phyloP scores from a whole-genome alignment of 2,888 invertebrate species.

The Lasioglossum marginatum region DNA sequence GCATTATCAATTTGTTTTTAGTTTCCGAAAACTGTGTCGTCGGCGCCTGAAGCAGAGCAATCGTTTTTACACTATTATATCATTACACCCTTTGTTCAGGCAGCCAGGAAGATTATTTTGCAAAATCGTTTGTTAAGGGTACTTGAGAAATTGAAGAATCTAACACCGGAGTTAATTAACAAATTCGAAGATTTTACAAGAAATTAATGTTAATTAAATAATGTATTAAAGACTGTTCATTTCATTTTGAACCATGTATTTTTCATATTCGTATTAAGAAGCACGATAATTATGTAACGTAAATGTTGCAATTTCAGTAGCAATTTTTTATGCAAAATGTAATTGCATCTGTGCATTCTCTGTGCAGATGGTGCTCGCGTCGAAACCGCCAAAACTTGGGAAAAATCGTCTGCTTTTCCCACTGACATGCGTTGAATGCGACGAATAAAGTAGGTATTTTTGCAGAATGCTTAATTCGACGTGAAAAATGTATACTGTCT shows the following conservation, averaged over 20 bases:
- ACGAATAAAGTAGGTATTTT: constrained; percentile 10
- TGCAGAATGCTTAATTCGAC: not conserved
- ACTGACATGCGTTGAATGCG: not conserved
- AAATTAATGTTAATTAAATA: not conserved
- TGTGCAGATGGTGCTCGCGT: constrained; percentile 23
- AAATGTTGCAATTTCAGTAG: not conserved
- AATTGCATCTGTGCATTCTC: not conserved
- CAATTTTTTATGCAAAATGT: not conserved
- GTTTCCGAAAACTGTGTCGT: constrained; percentile 20
- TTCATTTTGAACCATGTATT: not conserved
- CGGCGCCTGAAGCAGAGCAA: not conserved
- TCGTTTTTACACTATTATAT: constrained; percentile 14
- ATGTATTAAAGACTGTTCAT: not conserved
- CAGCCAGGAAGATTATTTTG: constrained; percentile 44
- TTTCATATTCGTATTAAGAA: not conserved
- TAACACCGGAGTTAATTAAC: constrained; percentile 7
- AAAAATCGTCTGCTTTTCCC: constrained; percentile 26
- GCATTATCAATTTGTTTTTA: not conserved
- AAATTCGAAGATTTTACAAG: not conserved
- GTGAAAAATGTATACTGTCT: not conserved
- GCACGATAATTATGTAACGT: not conserved
- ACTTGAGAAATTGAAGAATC: constrained; percentile 20
- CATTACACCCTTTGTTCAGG: constrained; percentile 29
- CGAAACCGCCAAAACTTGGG: constrained; percentile 47
- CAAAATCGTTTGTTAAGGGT: constrained; percentile 46